Base-by-base conservation (phyloP, 2,113 vertebrate species). In the Gambusia holbrooki region DNA sequence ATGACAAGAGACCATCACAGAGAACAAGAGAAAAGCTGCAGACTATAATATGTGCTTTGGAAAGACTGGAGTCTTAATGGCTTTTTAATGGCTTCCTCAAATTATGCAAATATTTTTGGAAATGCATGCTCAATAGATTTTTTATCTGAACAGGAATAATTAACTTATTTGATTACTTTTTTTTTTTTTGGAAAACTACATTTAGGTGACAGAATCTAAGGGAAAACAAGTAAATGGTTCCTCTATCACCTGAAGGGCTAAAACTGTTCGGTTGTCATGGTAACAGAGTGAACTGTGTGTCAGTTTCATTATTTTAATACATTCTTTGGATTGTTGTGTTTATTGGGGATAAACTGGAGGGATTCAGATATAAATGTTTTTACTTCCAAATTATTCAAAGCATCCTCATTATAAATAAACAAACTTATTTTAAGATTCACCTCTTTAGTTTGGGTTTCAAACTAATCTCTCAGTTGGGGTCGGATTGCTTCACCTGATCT, bases 1-100 rank as follows among this genome's bases (percentile, higher is more conserved):
- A 62, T 67, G 33, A 75, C 81, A 92, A 91, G 90, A 86, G 89
- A 92, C 92, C 80, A 92, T 92, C 93, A 90, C 84, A 90, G 83
- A 92, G 74, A 70, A 64, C 15, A 9, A 27, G 4, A 28, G 33
- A 5, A 42, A 66, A 62, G 27, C 0, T 64, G 67, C 66, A 69
- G 61, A 51, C 73, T 32, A 51, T 2, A 76, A 69, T 28, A 62
- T 69, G 19, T 64, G 27, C 70, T 76, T 60, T 65, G 33, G 67
- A 69, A 42, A 65, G 27, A 62, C 69, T 15, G 1, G 29, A 66
- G 25, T 60, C 60, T 10, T 66, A 40, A 67, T 77, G n/a, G 70
- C 69, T 62, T 3, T 60, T 81, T 66, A 45, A 81, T 65, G 25
- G 69, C 33, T 73, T 65, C 5, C 2, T 29, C 22, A 40, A 58